Percentiles rank a stretch among this genome's conserved stretches.
Conservation (phyloP, 2,888 invertebrate genomes). For the Drosophila maculinotata region DNA sequence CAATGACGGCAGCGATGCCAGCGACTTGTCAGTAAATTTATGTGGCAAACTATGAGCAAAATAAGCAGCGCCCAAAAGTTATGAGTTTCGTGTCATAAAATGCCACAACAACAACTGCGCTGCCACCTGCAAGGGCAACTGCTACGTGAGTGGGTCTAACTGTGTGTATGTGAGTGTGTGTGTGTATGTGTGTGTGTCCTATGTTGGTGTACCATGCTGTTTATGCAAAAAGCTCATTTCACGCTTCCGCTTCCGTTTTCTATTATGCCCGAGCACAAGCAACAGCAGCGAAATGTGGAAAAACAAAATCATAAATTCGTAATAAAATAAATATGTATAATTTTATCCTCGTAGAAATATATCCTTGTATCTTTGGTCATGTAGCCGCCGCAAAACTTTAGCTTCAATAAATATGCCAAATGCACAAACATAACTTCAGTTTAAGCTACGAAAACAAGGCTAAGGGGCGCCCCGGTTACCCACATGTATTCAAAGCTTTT, state of each 20-base stretch:
- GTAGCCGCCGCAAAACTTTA: slow-evolving; percentile 49
- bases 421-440: slow-evolving; percentile 65
- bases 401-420: slow-evolving; percentile 60
- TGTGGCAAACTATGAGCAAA: slow-evolving; percentile 77
- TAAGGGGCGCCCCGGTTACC: slow-evolving; percentile 2
- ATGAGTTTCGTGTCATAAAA: slow-evolving; percentile 75
- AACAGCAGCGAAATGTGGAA: slow-evolving; percentile 43
- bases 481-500: slow-evolving; percentile 25
- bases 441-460: slow-evolving; percentile 51
- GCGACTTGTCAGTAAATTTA: slow-evolving; percentile 68
- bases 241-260: slow-evolving; percentile 79
- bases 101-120: slow-evolving; percentile 59
- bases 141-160: slow-evolving; percentile 5
- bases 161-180: neutral
- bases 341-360: slow-evolving; percentile 60
- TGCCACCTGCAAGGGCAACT: slow-evolving; percentile 64
- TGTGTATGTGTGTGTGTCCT: slow-evolving; percentile 15
- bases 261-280: slow-evolving; percentile 52
- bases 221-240: slow-evolving; percentile 80
- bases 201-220: slow-evolving; percentile 54
- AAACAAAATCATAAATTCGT: slow-evolving; percentile 82
- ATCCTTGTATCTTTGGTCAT: slow-evolving; percentile 45
- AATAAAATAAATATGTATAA: slow-evolving; percentile 77
- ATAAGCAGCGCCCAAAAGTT: slow-evolving; percentile 76
- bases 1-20: slow-evolving; percentile 56